Base-by-base conservation (phyloP, 2,888 invertebrate species). In the Caenorhabditis sp. region DNA sequence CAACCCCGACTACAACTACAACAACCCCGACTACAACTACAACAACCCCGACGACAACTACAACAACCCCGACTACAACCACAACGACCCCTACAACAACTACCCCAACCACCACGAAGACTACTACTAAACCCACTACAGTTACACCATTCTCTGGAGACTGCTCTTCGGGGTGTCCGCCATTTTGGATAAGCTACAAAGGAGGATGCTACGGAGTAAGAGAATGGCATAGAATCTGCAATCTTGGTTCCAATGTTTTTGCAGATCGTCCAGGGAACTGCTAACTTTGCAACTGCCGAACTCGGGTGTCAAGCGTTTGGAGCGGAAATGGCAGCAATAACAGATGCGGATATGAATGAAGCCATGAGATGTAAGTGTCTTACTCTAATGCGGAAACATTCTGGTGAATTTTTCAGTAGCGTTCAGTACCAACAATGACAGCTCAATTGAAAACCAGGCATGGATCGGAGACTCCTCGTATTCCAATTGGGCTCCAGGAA, bases 331-430 rank as follows among this genome's bases (percentile, higher is more conserved):
- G 80, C 54, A 19, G 38, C 22, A 2, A 66, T 80, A 0, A 51
- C 58, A 14, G 61, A 66, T 38, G 26, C 49, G 1, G 66, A n/a
- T 16, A 73, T 73, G 61, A 80, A 80, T 59, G 80, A 80, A 28
- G 66, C 68, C 0, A 22, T 80, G 22, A 73, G 73, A 73, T 41
- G 80, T 80, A 22, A 49, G 41, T 19, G n/a, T n/a, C 4, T 31
- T 41, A n/a, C 5, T 31, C 10, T 2, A 58, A 16, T 31, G 3
- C 8, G 12, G n/a, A 58, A 58, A n/a, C 14, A 7, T 26, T 24
- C 14, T 28, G 7, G 19, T 28, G 26, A 41, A 8, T 38, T 38
- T 66, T 75, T 14, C 76, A 76, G 69, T 59, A 28, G 59, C 76
- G 26, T 76, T 59, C 61, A 68, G 68, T 51, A 59, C 76, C 0